Conservation (phyloP, 2,888 invertebrate species). For the Vanessa cardui region DNA sequence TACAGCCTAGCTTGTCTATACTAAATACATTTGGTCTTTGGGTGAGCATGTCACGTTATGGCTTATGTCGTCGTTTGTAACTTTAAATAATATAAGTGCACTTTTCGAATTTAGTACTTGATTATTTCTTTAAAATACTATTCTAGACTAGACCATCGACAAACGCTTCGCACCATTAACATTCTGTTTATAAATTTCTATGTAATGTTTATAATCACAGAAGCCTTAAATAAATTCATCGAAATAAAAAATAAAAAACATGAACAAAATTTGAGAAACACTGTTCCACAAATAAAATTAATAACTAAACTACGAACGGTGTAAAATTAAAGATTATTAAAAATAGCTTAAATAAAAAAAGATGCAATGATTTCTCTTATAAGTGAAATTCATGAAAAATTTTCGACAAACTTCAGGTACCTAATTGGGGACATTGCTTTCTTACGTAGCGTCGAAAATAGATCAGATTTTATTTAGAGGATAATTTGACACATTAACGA, state of each 20-base stretch:
- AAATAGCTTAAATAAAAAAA: slow-evolving; percentile 45
- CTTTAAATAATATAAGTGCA: slow-evolving; percentile 78
- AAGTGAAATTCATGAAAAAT: slow-evolving; percentile 45
- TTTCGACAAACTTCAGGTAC: slow-evolving; percentile 75
- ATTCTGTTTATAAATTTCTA: slow-evolving; percentile 51
- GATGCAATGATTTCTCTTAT: slow-evolving; percentile 37
- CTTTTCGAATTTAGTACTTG: slow-evolving; percentile 73
- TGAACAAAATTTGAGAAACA: slow-evolving; percentile 78
- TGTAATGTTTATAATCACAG: slow-evolving; percentile 63
- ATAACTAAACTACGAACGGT: slow-evolving; percentile 45
- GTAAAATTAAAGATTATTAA: slow-evolving; percentile 44
- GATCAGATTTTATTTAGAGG: slow-evolving; percentile 35
- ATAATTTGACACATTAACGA: slow-evolving; percentile 47
- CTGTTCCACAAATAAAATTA: slow-evolving; percentile 66
- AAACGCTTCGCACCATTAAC: slow-evolving; percentile 58
- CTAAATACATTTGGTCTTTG: slow-evolving; percentile 82
- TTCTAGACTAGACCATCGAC: slow-evolving; percentile 76
- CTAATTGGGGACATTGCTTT: slow-evolving; percentile 60
- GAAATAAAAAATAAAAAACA: slow-evolving; percentile 52
- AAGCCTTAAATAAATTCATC: slow-evolving; percentile 58
- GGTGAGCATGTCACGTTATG: slow-evolving; percentile 80
- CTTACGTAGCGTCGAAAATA: slow-evolving; percentile 13
- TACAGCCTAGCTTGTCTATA: slow-evolving; percentile 74
- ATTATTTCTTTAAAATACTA: slow-evolving; percentile 64
- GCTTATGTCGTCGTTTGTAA: slow-evolving; percentile 74